Evolutionary conservation across 2,888 invertebrate genomes (phyloP), one percentile per base, ranked within the genome.

Genomic region (Brassicogethes aeneus): DNA sequence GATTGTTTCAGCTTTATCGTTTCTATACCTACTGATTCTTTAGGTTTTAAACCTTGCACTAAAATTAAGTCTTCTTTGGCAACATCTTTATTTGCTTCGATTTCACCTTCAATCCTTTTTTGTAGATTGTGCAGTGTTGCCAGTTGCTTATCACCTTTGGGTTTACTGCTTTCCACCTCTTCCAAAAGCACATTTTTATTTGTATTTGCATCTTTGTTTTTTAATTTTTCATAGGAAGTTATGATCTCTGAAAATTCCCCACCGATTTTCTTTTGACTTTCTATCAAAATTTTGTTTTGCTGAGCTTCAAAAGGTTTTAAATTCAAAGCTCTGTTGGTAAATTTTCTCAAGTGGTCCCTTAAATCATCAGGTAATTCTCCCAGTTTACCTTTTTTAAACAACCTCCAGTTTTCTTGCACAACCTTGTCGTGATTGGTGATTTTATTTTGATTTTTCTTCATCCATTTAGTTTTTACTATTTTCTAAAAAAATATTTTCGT

Each of bases 351-450:
- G 63, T 85, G 85, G 47, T 74, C 58, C 34, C 62, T 57, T 15
- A 85, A 47, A 1, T 70, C 61, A 14, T 69, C 37, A 10, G 64
- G 64, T 38, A 69, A 47, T 36, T 71, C 61, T 1, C 69, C 14
- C 10, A 82, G 51, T 45, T 74, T 64, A 3, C 77, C 79, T 17
- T 72, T 65, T 47, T 73, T 76, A 5, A 84, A 72, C 46, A 74
- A 67, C 40, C 72, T 68, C 88, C 88, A 88, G 63, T 88, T 87
- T 47, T 74, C 68, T 56, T 78, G 68, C 0, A 82, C 86, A 1
- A 68, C 67, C 40, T 70, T 66, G 55, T 88, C 87, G 55, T 87
- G 86, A 5, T 73, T 70, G 30, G 70, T 62, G 16, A 85, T 77
- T 34, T 75, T 70, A 34, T 76, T 62, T 3, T 69, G 62, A 15